Percentiles rank a stretch among this genome's conserved stretches.
phyloP scores from a whole-genome alignment of 2,888 invertebrate genomes.

The Hypselothyrea guttata region DNA sequence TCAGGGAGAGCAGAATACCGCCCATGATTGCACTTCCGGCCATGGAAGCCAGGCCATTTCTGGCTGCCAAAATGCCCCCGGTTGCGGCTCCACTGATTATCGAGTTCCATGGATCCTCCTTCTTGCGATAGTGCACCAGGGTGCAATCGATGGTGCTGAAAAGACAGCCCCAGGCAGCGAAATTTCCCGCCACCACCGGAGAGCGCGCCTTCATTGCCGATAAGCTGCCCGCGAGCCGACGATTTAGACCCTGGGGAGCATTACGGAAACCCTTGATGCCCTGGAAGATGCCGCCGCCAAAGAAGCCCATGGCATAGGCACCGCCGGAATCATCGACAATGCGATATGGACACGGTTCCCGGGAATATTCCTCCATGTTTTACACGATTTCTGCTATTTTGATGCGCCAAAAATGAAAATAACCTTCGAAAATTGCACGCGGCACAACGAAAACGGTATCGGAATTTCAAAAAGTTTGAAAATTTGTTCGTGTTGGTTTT shows the following conservation, averaged over 20 bases:
- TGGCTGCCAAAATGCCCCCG: constrained; percentile 59
- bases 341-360: constrained; percentile 99
- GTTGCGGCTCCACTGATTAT: constrained; percentile 66
- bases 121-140: constrained; percentile 53
- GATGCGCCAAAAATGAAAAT: too few relatives aligned
- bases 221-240: constrained; percentile 55
- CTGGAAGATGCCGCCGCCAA: constrained; percentile 99
- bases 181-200: constrained; percentile 58
- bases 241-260: constrained; percentile 89
- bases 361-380: constrained; percentile 94
- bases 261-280: constrained; percentile 98
- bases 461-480: constrained; percentile 12
- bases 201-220: constrained; percentile 52
- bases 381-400: neutral
- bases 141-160: constrained; percentile 64
- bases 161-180: constrained; percentile 63
- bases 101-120: constrained; percentile 72
- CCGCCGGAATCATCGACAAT: constrained; percentile 99
- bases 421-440: too few relatives aligned
- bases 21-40: constrained; percentile 61
- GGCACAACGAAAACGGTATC: too few relatives aligned
- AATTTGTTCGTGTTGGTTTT: constrained; percentile 16
- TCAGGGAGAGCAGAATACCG: constrained; percentile 54
- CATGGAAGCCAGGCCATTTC: constrained; percentile 61
- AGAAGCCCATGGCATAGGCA: constrained; percentile 99